A percentile compares a stretch with the other conserved stretches of the same genome.
Conservation (phyloP, 2,797 vertebrate genomes). For the Zalophus californianus region DNA sequence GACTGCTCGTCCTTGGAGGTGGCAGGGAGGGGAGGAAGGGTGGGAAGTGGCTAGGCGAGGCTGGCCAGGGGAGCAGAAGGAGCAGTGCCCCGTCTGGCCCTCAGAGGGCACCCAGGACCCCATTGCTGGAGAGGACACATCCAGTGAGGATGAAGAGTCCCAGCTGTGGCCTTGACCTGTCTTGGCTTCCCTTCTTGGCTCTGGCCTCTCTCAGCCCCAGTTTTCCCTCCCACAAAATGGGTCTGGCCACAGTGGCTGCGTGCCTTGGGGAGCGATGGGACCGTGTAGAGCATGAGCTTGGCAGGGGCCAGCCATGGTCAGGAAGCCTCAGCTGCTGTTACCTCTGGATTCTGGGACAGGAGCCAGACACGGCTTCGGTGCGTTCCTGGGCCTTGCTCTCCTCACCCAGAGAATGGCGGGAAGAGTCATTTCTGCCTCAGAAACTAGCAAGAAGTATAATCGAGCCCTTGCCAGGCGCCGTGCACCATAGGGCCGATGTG, state of each 20-base stretch:
- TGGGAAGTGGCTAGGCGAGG: background rate
- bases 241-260: background rate
- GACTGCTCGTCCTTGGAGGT: background rate
- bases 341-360: background rate
- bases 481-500: background rate
- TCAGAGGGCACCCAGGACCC: background rate
- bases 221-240: background rate
- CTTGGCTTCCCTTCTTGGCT: background rate
- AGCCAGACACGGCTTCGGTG: background rate
- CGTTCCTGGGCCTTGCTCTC: background rate
- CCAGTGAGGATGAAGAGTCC: background rate
- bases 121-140: background rate
- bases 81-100: background rate
- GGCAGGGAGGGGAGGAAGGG: background rate
- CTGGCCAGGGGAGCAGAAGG: background rate
- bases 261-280: background rate
- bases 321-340: background rate
- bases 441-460: background rate
- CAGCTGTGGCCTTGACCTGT: background rate
- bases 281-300: background rate
- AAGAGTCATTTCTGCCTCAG: background rate
- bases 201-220: background rate
- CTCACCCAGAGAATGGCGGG: background rate
- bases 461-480: background rate
- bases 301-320: rapidly evolving